Percentiles rank a stretch among this genome's conserved stretches.
Evolutionary conservation across 2,797 vertebrate species (phyloP).

Genomic region (Sebastes oblongus): DNA sequence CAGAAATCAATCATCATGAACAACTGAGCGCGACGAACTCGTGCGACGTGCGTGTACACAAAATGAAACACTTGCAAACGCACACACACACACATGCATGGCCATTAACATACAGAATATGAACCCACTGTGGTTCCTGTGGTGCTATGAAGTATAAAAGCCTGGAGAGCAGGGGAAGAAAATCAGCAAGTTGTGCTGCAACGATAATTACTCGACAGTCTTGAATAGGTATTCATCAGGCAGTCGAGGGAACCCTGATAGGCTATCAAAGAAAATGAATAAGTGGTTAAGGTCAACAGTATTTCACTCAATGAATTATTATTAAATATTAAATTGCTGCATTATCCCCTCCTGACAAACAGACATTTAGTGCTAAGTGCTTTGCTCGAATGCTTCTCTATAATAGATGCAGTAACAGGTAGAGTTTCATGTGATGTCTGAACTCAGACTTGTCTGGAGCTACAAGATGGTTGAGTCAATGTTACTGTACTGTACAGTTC

Average conservation of each 20-base stretch:
- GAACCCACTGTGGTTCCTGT: not conserved
- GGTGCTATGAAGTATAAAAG: constrained; percentile 11
- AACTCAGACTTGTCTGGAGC: not conserved
- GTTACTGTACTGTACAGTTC: not conserved
- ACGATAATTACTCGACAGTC: not conserved
- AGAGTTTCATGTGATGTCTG: not conserved
- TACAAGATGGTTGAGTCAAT: not conserved
- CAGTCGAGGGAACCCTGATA: not conserved
- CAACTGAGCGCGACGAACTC: not conserved
- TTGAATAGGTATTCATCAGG: constrained; percentile 2
- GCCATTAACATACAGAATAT: not conserved
- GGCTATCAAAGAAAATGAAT: not conserved
- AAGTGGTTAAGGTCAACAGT: not conserved
- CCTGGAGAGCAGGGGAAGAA: not conserved
- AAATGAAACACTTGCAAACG: not conserved
- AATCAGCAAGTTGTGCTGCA: not conserved
- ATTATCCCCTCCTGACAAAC: not conserved
- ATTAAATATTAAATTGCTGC: not conserved
- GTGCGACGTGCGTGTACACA: not conserved
- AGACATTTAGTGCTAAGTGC: not conserved
- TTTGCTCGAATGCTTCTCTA: not conserved
- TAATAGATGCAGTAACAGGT: not conserved
- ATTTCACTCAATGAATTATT: not conserved
- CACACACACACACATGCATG: not conserved
- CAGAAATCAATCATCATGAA: constrained; percentile 17